Base-by-base conservation (phyloP, 2,888 invertebrate genomes). In the Entomobrya proxima region DNA sequence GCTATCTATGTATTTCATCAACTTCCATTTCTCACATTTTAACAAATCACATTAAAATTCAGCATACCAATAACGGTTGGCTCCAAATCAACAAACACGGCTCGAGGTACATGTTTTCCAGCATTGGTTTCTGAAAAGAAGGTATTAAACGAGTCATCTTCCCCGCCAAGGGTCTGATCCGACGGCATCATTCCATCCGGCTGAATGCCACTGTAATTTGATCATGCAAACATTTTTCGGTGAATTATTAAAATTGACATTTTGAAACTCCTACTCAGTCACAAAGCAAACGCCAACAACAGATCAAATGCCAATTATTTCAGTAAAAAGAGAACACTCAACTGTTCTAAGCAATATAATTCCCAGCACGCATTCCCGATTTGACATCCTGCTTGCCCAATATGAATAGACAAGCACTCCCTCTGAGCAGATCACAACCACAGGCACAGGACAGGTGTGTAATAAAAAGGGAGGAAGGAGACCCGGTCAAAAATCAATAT, bases 91-190 rank as follows among this genome's bases (percentile, higher is more conserved):
- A 98, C 97, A 91, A 98, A 98, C 83, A 98, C 97, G 55, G 96
- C 97, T 90, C 98, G 94, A 74, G 98, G 98, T 13, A 98, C 98
- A 92, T 98, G 98, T 92, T 98, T 98, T 91, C 98, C 98, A 58
- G 97, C 96, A 79, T 97, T 97, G 85, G 98, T 98, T 93, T 98
- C 98, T 91, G 95, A 95, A 94, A 96, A 96, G 94, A 96, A 96
- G 83, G 96, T 98, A 93, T 97, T 98, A 94, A 97, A 98, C 86
- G 96, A 97, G 93, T 98, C 97, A 91, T 98, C 98, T 85, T 96
- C 96, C 15, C 74, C 87, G 13, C 88, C 88, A 47, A 88, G 72
- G 1, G 88, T 88, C 18, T 74, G 40, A 52, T 88, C 88, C 47
- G 87, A 77, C 4, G 88, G 88, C 87, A 88, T 87, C 88, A 88